Conservation (phyloP, 2,797 vertebrate species). For the Melanogrammus aeglefinus region DNA sequence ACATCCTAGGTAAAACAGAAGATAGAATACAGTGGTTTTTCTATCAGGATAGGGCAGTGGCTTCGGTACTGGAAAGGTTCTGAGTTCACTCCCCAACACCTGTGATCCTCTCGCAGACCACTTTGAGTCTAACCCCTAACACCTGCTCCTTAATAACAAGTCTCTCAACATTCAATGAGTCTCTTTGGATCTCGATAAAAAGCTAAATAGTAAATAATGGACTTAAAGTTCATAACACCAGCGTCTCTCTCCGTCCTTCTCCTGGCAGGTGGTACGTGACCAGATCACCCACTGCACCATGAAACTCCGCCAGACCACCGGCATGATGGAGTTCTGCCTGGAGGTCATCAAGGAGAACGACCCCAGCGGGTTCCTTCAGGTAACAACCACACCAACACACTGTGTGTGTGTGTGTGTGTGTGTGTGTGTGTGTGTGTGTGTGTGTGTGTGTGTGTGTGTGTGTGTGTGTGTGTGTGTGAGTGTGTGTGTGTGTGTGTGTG, state of each 20-base stretch:
- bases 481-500: not conserved
- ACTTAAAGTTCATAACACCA: not conserved
- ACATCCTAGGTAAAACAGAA: not conserved
- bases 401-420: constrained; percentile 4
- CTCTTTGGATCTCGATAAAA: not conserved
- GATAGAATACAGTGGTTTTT: not conserved
- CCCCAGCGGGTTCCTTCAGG: constrained; percentile 94
- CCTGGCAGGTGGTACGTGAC: constrained; percentile 88
- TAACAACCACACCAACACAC: constrained; percentile 44
- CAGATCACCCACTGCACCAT: constrained; percentile 98
- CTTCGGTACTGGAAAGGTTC: not conserved
- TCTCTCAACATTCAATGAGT: not conserved
- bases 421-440: constrained; percentile 4
- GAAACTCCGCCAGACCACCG: constrained; percentile 95
- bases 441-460: constrained; percentile 1
- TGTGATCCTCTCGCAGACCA: not conserved
- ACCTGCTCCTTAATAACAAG: not conserved
- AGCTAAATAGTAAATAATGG: not conserved
- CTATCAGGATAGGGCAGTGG: not conserved
- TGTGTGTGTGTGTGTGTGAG: not conserved
- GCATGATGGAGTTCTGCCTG: constrained; percentile 97
- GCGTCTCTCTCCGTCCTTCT: not conserved
- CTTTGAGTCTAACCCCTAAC: not conserved
- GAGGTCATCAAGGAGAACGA: constrained; percentile 98
- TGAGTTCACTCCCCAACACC: not conserved